Evolutionary conservation across 2,797 vertebrate genomes (phyloP), one percentile per base, ranked within the genome.

Genomic region (Lophius americanus): DNA sequence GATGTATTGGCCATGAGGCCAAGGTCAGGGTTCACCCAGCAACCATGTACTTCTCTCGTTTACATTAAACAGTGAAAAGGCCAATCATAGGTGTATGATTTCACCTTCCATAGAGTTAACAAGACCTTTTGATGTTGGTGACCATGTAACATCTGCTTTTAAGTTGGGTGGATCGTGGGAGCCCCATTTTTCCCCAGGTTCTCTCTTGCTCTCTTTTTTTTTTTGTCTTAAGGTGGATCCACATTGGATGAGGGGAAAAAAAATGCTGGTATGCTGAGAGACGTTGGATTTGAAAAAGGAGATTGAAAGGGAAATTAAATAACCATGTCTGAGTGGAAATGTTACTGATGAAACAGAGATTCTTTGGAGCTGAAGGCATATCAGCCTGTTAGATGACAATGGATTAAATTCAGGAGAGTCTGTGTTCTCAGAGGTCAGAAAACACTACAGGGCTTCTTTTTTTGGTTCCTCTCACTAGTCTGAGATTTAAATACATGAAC

Each of bases 11-110:
- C 73, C 55, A 65, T 65, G 78, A 82, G 83, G 75, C 75, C 75
- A 70, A 85, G 89, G 88, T 89, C 90, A 92, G 69, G 75, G 87
- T 87, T 86, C 76, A 78, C 70, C 68, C 78, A 70, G 78, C 79
- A 86, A 83, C 80, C 72, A 86, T 89, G 83, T 90, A 83, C 74
- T 54, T 63, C 73, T 75, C 83, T 75, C 35, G 82, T 90, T 91
- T 91, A 87, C 79, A 88, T 87, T 89, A 90, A 88, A 82, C 87
- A 92, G 85, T 64, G 59, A 90, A 87, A 77, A 74, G 60, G 76
- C 80, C 82, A 92, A 92, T 92, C 87, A 92, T 80, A 89, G 81
- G 87, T 88, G 87, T 93, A 86, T 90, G 76, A 91, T 93, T 92
- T 92, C 90, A 91, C 81, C 85, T 88, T 85, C 75, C 86, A 74